Base-by-base conservation (phyloP, 2,888 invertebrate species). In the Brenthis hecate region DNA sequence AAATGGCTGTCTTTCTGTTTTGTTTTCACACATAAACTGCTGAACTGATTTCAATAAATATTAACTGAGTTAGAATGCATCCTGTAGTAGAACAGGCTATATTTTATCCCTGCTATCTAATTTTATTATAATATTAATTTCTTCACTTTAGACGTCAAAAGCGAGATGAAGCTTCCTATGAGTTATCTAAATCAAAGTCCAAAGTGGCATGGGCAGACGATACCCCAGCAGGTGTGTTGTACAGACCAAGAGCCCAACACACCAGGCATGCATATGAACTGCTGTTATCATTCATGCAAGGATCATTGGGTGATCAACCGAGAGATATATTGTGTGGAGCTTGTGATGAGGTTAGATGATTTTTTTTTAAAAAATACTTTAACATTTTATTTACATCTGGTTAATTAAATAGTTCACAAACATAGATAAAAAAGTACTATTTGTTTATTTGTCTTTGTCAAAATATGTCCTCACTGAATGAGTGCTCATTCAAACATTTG, bases 241-340 rank as follows among this genome's bases (percentile, higher is more conserved):
- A 99, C 89, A 94, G 98, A 32, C 99, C 99, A 0, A 96, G 99
- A 84, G 99, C 99, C 0, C 98, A 98, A 85, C 99, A 99, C 89
- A 99, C 99, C 0, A 94, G 98, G 54, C 98, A 99, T 83, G 99
- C 99, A 0, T 99, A 99, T 79, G 99, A 99, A 86, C 96, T 99
- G 53, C 93, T 99, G 61, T 93, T 99, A 48, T 98, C 98, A 76
- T 99, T 99, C 83, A 97, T 99, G 85, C 99, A 99, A 93, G 98
- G 98, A 81, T 98, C 99, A 0, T 93, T 99, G 0, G 99, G 99
- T 0, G 99, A 99, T 92, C 96, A 99, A 93, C 99, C 99, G 0
- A 93, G 99, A 67, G 99, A 99, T 86, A 97, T 99, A 74, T 88
- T 99, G 43, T 99, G 99, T 84, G 99, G 99, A 48, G 99, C 99